Evolutionary conservation across 1,140 invertebrate species (phyloP), one percentile per base, ranked within the genome.

Genomic region (Dreissena polymorpha): DNA sequence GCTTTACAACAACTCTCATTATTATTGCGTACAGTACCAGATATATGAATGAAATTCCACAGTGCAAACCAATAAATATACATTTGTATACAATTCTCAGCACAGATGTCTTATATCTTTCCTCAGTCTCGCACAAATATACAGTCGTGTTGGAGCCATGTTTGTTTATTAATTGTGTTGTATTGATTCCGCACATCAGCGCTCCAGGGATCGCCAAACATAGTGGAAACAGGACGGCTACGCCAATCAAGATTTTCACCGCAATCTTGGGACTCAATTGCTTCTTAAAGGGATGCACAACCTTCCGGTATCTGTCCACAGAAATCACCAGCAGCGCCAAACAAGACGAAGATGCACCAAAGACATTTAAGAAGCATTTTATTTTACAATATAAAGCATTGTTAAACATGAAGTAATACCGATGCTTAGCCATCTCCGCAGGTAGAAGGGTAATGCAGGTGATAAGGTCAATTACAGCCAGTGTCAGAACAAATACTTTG

Each of bases 301-400:
- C 80, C 25, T 83, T 83, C n/a, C 72, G 67, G 39, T 69, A 83
- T 18, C 80, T 64, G 39, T 83, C 80, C 23, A 83, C 60, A 14
- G 71, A 83, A 64, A 83, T 75, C 0, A 75, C 23, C 16, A 75
- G 23, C 16, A 83, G 27, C 0, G 72, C 51, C 27, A 83, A n/a
- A 14, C 71, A 64, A 0, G 70, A 71, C 0, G 80, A 51, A 55
- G 63, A 57, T 16, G 39, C 64, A n/a, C 51, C 80, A 51, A 51
- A 74, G n/a, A 75, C 72, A n/a, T 83, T 83, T 23, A 74, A 68
- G 2, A 74, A 21, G 29, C 80, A 83, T 55, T 83, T 83, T 3
- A 83, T 50, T 69, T 83, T 83, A 21, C 80, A 83, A 12, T 57
- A 21, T 14, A 21, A 64, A 0, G 60, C 8, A 73, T 60, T 75